Evolutionary conservation across 2,113 vertebrate genomes (phyloP).

Genomic region (Seriola quinqueradiata): DNA sequence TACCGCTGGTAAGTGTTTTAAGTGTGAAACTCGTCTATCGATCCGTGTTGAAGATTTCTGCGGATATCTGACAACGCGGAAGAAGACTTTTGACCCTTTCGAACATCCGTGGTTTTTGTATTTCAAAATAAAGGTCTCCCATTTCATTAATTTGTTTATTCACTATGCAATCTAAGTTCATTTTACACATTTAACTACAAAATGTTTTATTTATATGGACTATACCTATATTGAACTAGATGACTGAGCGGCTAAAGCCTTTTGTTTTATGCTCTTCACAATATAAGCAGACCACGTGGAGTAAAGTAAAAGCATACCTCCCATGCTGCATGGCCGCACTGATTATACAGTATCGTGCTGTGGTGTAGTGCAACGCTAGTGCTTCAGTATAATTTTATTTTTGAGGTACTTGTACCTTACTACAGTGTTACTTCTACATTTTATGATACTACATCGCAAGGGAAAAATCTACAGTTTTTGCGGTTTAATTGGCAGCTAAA

Average conservation of each 20-base stretch:
- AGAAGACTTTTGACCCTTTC: constrained; percentile 56
- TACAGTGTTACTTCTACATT: neutral
- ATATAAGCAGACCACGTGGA: neutral
- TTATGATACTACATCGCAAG: neutral
- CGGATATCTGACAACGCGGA: constrained; percentile 66
- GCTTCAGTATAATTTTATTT: too few relatives aligned
- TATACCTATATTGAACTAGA: too few relatives aligned
- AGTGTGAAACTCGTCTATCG: neutral
- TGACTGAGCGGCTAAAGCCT: too few relatives aligned
- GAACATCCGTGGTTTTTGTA: constrained; percentile 33
- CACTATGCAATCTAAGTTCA: too few relatives aligned
- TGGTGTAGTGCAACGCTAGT: too few relatives aligned
- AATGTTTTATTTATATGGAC: too few relatives aligned
- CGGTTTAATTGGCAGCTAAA: too few relatives aligned
- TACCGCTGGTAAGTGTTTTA: neutral
- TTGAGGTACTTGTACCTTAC: too few relatives aligned
- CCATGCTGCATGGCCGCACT: neutral
- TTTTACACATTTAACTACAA: neutral
- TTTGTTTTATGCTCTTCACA: neutral
- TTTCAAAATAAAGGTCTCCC: constrained; percentile 64
- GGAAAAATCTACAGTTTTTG: too few relatives aligned
- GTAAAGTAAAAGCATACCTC: neutral
- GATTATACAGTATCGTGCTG: too few relatives aligned
- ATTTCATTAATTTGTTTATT: neutral
- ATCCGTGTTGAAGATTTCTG: neutral